Conservation (phyloP, 2,888 invertebrate genomes). For the Eustalomyia histrio region DNA sequence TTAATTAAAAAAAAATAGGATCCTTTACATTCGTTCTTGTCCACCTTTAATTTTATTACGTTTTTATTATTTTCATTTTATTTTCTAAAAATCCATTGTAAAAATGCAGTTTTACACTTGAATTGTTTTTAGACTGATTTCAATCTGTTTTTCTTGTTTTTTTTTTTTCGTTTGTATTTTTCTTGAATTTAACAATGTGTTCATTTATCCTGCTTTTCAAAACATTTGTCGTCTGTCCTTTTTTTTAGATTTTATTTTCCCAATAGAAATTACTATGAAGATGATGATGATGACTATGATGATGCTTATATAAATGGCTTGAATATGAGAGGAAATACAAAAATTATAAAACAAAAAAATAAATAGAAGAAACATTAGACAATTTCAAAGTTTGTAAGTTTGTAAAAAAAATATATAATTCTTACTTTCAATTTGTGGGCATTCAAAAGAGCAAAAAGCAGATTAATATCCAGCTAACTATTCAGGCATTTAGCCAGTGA, state of each 20-base stretch:
- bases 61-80: conserved; percentile 10
- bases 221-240: conserved; percentile 35
- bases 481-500: conserved; percentile 47
- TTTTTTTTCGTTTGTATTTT: conserved; percentile 28
- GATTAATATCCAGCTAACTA: conserved; percentile 60
- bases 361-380: conserved; percentile 43
- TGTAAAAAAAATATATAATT: conserved; percentile 48
- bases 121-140: conserved; percentile 75
- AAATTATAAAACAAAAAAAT: not conserved
- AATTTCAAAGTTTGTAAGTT: conserved; percentile 18
- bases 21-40: not conserved
- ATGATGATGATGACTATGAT: conserved; percentile 30
- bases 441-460: conserved; percentile 64
- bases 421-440: conserved; percentile 72
- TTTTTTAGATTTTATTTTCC: conserved; percentile 24
- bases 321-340: not conserved
- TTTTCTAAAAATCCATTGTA: conserved; percentile 62
- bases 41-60: conserved; percentile 6
- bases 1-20: too few relatives aligned
- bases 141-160: conserved; percentile 72
- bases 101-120: conserved; percentile 75
- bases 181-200: conserved; percentile 54
- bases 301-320: conserved; percentile 35
- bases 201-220: conserved; percentile 48
- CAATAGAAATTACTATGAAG: conserved; percentile 29